Evolutionary conservation across 1,140 invertebrate species (phyloP).

Genomic region (Drosophila jambulina): DNA sequence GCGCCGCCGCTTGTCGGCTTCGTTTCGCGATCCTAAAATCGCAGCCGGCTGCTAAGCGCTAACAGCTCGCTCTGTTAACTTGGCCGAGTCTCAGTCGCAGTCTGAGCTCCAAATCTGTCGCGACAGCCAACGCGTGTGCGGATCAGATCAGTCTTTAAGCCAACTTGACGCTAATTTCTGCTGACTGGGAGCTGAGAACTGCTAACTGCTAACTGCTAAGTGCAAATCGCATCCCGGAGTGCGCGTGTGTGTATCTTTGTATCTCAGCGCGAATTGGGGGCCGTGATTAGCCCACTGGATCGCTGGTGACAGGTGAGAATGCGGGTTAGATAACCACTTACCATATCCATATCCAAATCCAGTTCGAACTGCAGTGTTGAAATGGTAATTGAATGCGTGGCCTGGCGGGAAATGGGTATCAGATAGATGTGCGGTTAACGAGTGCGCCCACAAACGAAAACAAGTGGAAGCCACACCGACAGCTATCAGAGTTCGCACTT

Average conservation of each 20-base stretch:
- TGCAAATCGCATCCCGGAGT: slow-evolving; percentile 8
- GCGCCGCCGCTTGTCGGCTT: slow-evolving; percentile 29
- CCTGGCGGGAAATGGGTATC: slow-evolving; percentile 43
- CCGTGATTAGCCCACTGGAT: slow-evolving; percentile 31
- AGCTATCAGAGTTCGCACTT: slow-evolving; percentile 28
- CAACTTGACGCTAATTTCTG: slow-evolving; percentile 61
- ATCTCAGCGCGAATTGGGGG: slow-evolving; percentile 4
- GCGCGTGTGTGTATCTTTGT: slow-evolving; percentile 23
- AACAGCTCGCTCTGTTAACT: slow-evolving; percentile 18
- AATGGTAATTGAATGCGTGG: slow-evolving; percentile 53
- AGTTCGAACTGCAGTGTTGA: slow-evolving; percentile 42
- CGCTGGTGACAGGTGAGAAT: slow-evolving; percentile 35
- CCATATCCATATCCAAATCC: slow-evolving; percentile 21
- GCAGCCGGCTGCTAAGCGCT: slow-evolving; percentile 14
- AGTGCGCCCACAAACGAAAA: slow-evolving; percentile 32
- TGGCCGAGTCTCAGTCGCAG: slow-evolving; percentile 56
- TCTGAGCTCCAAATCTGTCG: slow-evolving; percentile 71
- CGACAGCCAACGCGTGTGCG: slow-evolving; percentile 76
- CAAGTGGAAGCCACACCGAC: slow-evolving; percentile 18
- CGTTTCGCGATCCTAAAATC: slow-evolving; percentile 40
- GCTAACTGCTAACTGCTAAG: slow-evolving; percentile 3
- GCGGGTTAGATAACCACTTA: slow-evolving; percentile 3
- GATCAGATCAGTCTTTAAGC: slow-evolving; percentile 45
- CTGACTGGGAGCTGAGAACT: slow-evolving; percentile 36
- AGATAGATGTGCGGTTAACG: slow-evolving; percentile 37